Evolutionary conservation across 2,797 vertebrate species (phyloP).

Genomic region (Pitangus sulphuratus): DNA sequence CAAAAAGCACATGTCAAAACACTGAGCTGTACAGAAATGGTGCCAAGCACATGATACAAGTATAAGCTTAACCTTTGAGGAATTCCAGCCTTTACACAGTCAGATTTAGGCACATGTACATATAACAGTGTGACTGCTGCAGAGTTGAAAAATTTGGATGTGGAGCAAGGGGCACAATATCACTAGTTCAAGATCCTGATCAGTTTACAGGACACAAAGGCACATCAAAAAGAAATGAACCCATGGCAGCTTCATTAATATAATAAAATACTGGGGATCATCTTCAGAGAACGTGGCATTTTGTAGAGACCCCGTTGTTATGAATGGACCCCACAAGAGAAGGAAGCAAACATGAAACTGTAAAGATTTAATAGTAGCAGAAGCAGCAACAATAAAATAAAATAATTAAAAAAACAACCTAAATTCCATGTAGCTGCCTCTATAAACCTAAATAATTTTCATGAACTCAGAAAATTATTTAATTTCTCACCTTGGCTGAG

Average conservation of each 20-base stretch:
- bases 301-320: not conserved
- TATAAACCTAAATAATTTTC: not conserved
- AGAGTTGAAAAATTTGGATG: not conserved
- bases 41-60: not conserved
- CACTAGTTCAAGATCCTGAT: not conserved
- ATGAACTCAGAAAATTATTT: not conserved
- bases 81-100: not conserved
- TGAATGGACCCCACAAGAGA: not conserved
- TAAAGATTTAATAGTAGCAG: not conserved
- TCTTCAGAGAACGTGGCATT: accelerated
- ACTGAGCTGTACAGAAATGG: not conserved
- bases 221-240: not conserved
- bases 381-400: not conserved
- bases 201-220: not conserved
- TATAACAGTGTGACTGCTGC: not conserved
- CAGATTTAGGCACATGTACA: not conserved
- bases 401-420: not conserved
- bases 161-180: not conserved
- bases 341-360: not conserved
- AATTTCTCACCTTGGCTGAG: not conserved
- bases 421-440: not conserved
- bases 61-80: not conserved
- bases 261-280: not conserved
- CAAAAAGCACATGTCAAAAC: not conserved
- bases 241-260: not conserved